Evolutionary conservation across 2,797 vertebrate species (phyloP).

Genomic region (Ptychadena robeensis): DNA sequence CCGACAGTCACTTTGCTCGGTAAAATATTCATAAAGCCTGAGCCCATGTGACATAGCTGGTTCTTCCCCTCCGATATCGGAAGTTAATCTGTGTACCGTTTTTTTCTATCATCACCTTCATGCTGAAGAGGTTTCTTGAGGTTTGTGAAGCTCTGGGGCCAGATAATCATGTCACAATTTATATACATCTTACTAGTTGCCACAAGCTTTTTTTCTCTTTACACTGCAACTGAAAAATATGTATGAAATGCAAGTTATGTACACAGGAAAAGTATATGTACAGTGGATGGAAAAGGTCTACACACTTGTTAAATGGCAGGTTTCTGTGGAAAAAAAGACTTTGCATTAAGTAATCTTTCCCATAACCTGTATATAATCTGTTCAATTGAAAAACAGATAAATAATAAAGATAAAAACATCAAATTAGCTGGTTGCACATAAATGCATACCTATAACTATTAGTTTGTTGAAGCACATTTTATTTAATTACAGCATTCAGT

Average conservation of each 20-base stretch:
- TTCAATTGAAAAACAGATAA: too few species aligned
- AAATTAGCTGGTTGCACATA: too few species aligned
- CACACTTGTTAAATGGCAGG: too few species aligned
- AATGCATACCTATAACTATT: too few species aligned
- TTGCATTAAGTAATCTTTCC: too few species aligned
- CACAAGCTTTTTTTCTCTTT: slow-evolving; percentile 47
- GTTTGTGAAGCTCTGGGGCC: slow-evolving; percentile 51
- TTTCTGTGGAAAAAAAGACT: too few species aligned
- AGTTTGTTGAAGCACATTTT: too few species aligned
- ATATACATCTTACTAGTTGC: slow-evolving; percentile 43
- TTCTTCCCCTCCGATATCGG: slow-evolving; percentile 30
- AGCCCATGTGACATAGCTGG: slow-evolving; percentile 36
- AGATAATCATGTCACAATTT: slow-evolving; percentile 50
- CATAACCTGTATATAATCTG: too few species aligned
- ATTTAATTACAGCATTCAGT: too few species aligned
- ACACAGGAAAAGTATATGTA: background rate
- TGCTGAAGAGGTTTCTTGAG: slow-evolving; percentile 51
- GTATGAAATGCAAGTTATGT: background rate
- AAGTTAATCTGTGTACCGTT: slow-evolving; percentile 55
- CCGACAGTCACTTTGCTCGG: slow-evolving; percentile 45
- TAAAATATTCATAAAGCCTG: slow-evolving; percentile 50
- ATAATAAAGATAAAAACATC: too few species aligned
- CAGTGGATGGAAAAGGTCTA: too few species aligned
- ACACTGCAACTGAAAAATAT: slow-evolving; percentile 23
- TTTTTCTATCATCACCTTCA: slow-evolving; percentile 48